Percentiles rank a stretch among this genome's conserved stretches.
phyloP scores from a whole-genome alignment of 2,888 invertebrate genomes.

The Argyresthia goedartella region DNA sequence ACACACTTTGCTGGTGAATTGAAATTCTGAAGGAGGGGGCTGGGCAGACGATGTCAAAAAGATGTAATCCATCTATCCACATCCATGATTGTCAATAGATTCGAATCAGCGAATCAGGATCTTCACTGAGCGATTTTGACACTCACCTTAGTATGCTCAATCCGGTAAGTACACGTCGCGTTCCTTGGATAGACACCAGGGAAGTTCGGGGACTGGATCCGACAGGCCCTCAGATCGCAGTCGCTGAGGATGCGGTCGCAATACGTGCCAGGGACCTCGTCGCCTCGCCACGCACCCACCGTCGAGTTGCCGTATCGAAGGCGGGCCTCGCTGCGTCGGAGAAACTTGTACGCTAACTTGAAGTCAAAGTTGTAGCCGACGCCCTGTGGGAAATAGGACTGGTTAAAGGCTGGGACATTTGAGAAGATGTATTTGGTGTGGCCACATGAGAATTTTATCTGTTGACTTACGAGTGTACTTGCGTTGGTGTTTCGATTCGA shows the following conservation, averaged over 20 bases:
- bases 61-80: too few relatives aligned
- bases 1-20: too few relatives aligned
- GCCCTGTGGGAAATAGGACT: slow-evolving; percentile 57
- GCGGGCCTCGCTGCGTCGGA: slow-evolving; percentile 80
- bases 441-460: background rate
- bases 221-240: slow-evolving; percentile 78
- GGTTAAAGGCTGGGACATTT: background rate
- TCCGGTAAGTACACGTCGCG: slow-evolving; percentile 84
- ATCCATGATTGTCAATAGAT: too few relatives aligned
- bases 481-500: too few relatives aligned
- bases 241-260: slow-evolving; percentile 85
- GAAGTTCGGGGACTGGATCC: slow-evolving; percentile 90
- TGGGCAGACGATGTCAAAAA: too few relatives aligned
- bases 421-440: background rate
- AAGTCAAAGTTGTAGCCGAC: slow-evolving; percentile 87
- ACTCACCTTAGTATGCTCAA: slow-evolving; percentile 71
- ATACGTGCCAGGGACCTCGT: slow-evolving; percentile 80
- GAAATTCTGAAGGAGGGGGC: too few relatives aligned
- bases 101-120: too few relatives aligned
- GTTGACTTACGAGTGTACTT: too few relatives aligned
- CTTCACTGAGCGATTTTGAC: background rate
- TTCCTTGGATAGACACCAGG: slow-evolving; percentile 91
- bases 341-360: slow-evolving; percentile 87
- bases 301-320: slow-evolving; percentile 83
- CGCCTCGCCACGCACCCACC: slow-evolving; percentile 81